phyloP scores from a whole-genome alignment of 2,113 vertebrate species.

The Rhegmatorhina hoffmannsi region DNA sequence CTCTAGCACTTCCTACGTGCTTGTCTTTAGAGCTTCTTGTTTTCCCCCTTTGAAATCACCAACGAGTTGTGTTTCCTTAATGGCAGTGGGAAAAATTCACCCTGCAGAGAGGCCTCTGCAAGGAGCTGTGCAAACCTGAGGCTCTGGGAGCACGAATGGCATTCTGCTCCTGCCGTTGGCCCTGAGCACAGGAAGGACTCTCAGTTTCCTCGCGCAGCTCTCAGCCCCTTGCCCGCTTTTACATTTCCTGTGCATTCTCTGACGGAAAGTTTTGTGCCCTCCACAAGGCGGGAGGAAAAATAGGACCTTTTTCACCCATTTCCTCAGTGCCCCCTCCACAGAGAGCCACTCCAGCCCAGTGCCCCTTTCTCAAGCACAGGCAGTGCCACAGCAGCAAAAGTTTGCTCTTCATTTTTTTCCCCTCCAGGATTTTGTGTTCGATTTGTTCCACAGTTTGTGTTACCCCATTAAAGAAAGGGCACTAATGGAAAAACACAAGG shows the following conservation, averaged over 20 bases:
- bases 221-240: conserved; percentile 15
- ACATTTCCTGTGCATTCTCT: conserved; percentile 31
- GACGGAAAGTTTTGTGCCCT: conserved; percentile 6
- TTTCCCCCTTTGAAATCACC: conserved; percentile 3
- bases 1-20: conserved; percentile 20
- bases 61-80: conserved; percentile 23
- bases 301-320: not conserved
- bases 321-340: not conserved
- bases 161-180: not conserved
- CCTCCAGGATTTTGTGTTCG: not conserved
- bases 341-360: not conserved
- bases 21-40: not conserved
- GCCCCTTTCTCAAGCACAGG: not conserved
- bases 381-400: not conserved
- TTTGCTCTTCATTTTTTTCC: not conserved
- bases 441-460: not conserved
- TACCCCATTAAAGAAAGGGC: not conserved
- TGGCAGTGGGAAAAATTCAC: not conserved
- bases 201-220: not conserved
- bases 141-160: not conserved
- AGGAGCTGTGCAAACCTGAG: not conserved
- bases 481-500: not conserved
- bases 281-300: conserved; percentile 22
- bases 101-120: not conserved
- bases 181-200: conserved; percentile 35